These are phyloP conservation scores for Tipula helvola DNA, from an alignment of 2,888 invertebrate genomes.

Conservation along the genomic window DNA sequence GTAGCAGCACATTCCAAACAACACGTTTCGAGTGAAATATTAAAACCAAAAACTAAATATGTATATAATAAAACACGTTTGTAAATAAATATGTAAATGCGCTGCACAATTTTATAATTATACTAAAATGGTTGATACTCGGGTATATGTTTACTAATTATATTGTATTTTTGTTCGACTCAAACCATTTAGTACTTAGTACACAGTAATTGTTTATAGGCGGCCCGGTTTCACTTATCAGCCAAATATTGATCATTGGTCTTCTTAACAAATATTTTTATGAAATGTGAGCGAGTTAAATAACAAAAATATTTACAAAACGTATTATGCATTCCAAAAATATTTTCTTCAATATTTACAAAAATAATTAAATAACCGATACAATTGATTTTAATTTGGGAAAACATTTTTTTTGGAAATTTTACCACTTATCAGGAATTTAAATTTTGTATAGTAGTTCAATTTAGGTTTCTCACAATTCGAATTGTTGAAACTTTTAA, in stretches of 20 bases:
- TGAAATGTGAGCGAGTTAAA: neutral
- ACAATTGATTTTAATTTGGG: no score
- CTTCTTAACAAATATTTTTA: neutral
- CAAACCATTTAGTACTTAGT: neutral
- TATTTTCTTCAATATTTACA: neutral
- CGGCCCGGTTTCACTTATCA: neutral
- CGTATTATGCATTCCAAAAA: no score
- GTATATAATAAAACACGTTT: neutral
- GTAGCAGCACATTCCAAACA: neutral
- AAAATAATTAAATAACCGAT: neutral
- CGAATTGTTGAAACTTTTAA: no score
- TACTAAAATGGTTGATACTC: no score
- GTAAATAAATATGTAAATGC: no score
- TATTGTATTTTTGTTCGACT: neutral
- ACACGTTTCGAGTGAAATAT: neutral
- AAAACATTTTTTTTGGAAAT: no score
- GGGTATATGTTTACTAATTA: no score
- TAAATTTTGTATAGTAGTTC: no score
- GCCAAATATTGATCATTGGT: neutral
- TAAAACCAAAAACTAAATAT: neutral
- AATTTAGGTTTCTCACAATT: no score
- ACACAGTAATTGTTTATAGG: neutral
- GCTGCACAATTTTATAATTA: no score
- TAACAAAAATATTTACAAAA: neutral
- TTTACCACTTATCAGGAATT: no score